These are phyloP conservation scores for Larimichthys polyactis DNA, from an alignment of 2,113 vertebrate genomes.

Conservation along the genomic window DNA sequence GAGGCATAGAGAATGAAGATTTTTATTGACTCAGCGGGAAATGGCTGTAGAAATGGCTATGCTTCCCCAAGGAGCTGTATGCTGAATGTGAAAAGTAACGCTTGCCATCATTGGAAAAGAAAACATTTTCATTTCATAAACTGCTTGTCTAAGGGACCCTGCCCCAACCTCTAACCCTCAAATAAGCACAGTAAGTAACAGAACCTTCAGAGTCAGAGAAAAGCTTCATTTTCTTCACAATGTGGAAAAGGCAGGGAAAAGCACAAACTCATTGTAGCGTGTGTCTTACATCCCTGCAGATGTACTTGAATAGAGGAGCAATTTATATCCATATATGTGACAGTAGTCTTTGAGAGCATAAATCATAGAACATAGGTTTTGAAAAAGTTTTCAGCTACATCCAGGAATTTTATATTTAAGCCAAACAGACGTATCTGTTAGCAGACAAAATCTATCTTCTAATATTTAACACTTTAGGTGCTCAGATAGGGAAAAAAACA, in stretches of 20 bases:
- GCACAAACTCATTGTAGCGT: not conserved
- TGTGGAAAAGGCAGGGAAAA: not conserved
- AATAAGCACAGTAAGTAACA: constrained; percentile 35
- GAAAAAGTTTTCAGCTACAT: constrained; percentile 4
- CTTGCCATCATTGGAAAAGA: constrained; percentile 56
- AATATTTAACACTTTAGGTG: not conserved
- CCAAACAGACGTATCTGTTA: not conserved
- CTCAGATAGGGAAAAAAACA: not conserved
- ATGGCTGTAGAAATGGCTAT: constrained; percentile 29
- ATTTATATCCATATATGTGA: constrained; percentile 26
- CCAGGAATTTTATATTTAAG: constrained; percentile 2
- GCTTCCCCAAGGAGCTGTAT: constrained; percentile 48
- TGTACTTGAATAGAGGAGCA: not conserved
- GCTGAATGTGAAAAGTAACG: constrained; percentile 38
- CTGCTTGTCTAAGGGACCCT: constrained; percentile 55
- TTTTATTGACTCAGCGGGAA: constrained; percentile 62
- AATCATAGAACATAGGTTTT: not conserved
- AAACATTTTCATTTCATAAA: constrained; percentile 73
- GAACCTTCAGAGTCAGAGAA: constrained; percentile 26
- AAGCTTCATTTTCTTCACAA: not conserved
- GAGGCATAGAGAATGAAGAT: constrained; percentile 3
- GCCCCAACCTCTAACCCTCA: constrained; percentile 44
- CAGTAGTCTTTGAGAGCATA: not conserved
- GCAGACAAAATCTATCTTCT: not conserved
- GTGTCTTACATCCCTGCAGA: not conserved